Base-by-base conservation (phyloP, 2,797 vertebrate genomes). In the Etheostoma nigrum region DNA sequence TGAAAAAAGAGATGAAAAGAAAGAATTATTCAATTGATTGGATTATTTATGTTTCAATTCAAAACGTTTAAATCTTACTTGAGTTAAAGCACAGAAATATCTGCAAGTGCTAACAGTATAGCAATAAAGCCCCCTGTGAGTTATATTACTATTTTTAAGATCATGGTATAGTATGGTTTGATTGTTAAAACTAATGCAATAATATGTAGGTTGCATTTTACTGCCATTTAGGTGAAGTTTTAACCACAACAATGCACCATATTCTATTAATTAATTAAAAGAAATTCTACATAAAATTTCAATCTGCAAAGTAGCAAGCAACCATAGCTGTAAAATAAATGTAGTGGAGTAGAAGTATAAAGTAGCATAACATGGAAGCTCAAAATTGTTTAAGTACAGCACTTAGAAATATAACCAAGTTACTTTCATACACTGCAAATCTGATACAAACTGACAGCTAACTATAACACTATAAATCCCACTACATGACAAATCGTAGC, bases 1-100 rank as follows among this genome's bases (percentile, higher is more conserved):
- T 33, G 54, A 70, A 44, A 58, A 61, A 61, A 60, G 23, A 78
- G 23, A 61, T 51, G 15, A 49, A 83, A 51, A 61, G n/a, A 72
- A 53, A 58, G 19, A 61, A 11, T 1, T 8, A 57, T 60, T 65
- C 10, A 67, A 61, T 2, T 1, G n/a, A 52, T 13, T 27, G 16
- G 6, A 45, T 18, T 23, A 27, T 14, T 53, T 52, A 33, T 27
- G 16, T 44, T 27, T 27, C 27, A 27, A 4, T 30, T 30, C 1
- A 2, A 54, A 40, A 11, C 10, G 11, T 40, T 40, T 57, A 36
- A 45, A 61, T 52, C 11, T 6, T 27, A 59, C 14, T 52, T 47
- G 7, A 53, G 23, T 16, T 16, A 0, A 51, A 61, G 30, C 36
- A 40, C 2, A 45, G 6, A 49, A 51, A 49, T 53, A 21, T 47